A percentile compares a stretch with the other conserved stretches of the same genome.
Evolutionary conservation across 1,140 invertebrate genomes (phyloP).

Genomic region (Ostrea denselamellosa): DNA sequence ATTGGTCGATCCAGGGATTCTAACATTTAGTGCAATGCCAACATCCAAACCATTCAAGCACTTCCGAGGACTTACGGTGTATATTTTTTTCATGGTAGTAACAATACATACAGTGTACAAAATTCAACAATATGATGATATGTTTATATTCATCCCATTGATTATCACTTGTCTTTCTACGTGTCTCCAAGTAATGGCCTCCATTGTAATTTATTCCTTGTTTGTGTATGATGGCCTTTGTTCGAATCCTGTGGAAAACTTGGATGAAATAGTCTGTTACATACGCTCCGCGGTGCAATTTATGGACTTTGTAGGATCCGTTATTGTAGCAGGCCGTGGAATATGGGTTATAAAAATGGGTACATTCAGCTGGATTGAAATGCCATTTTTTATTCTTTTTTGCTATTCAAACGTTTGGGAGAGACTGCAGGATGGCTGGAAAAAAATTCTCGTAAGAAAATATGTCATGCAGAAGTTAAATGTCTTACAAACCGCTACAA

Average conservation of each 20-base stretch:
- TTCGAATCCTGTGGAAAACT: not conserved
- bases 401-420: constrained; percentile 38
- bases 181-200: not conserved
- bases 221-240: not conserved
- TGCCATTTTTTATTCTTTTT: not conserved
- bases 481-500: constrained; percentile 89
- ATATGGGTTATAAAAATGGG: not conserved
- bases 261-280: not conserved
- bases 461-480: constrained; percentile 96
- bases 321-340: not conserved
- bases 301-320: not conserved
- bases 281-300: not conserved
- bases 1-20: not conserved
- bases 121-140: not conserved
- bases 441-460: constrained; percentile 92
- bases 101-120: not conserved
- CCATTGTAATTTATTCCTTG: not conserved
- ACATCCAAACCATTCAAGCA: not conserved
- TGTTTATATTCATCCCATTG: not conserved
- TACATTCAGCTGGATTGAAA: not conserved
- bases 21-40: not conserved
- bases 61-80: not conserved
- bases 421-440: constrained; percentile 87
- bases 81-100: not conserved
- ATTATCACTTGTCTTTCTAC: not conserved